phyloP scores from a whole-genome alignment of 2,113 vertebrate genomes.

The Halichoeres trimaculatus region DNA sequence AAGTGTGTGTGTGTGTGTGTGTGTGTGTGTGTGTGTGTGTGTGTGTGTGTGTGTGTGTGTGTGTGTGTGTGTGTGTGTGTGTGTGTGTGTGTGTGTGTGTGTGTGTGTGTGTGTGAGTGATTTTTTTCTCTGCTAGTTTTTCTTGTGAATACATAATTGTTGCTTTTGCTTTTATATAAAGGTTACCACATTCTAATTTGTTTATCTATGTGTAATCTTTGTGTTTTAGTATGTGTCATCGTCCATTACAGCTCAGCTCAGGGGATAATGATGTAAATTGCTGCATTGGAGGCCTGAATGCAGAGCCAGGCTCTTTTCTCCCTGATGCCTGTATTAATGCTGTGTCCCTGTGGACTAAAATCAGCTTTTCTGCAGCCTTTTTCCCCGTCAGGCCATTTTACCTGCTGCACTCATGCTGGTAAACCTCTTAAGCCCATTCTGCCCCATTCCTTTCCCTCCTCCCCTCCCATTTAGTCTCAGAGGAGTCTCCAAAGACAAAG shows the following conservation, averaged over 20 bases:
- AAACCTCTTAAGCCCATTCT: conserved; percentile 76
- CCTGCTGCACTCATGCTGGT: conserved; percentile 68
- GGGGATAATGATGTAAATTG: conserved; percentile 44
- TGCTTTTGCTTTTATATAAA: background rate
- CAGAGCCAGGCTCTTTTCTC: conserved; percentile 59
- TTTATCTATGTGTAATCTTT: background rate
- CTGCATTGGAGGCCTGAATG: conserved; percentile 46
- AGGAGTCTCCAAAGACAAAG: conserved; percentile 55
- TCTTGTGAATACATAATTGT: background rate
- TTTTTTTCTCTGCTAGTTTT: background rate
- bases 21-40: background rate
- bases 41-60: conserved; percentile 6
- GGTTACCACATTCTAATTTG: background rate
- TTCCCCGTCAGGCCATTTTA: conserved; percentile 74
- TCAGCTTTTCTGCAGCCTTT: conserved; percentile 73
- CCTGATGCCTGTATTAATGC: conserved; percentile 69
- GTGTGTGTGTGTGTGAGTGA: background rate
- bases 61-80: conserved; percentile 5
- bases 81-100: conserved; percentile 8
- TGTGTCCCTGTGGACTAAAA: conserved; percentile 68
- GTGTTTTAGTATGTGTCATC: background rate
- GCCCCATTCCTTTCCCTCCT: conserved; percentile 46
- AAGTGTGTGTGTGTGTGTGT: background rate
- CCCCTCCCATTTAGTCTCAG: conserved; percentile 33
- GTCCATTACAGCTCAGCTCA: conserved; percentile 35